Conservation (phyloP, 2,888 invertebrate species). For the Ceraclea dissimilis region DNA sequence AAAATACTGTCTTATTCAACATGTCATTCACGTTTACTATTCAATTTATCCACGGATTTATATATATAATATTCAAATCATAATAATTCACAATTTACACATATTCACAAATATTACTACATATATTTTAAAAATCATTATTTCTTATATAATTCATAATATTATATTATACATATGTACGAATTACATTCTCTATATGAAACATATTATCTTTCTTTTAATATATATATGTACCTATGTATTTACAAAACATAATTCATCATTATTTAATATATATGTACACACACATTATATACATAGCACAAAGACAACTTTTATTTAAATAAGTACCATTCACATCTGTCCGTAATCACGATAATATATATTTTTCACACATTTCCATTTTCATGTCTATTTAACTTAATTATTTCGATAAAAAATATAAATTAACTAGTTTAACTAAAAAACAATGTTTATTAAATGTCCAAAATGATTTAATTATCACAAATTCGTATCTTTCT, state of each 20-base stretch:
- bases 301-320: background rate
- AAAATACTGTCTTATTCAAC: no score
- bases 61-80: background rate
- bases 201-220: no score
- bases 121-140: background rate
- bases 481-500: no score
- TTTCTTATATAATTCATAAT: background rate
- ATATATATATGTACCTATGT: background rate
- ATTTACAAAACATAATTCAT: background rate
- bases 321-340: background rate
- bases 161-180: background rate
- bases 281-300: background rate
- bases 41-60: background rate
- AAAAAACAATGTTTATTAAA: no score
- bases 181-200: background rate
- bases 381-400: no score
- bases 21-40: background rate
- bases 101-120: background rate
- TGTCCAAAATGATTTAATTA: no score
- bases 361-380: no score
- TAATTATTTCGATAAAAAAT: no score
- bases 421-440: no score
- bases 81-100: constrained; percentile 3
- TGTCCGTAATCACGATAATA: no score
- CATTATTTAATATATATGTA: background rate